These are phyloP conservation scores for Bagarius yarrelli DNA, from an alignment of 2,113 vertebrate genomes.

Conservation along the genomic window DNA sequence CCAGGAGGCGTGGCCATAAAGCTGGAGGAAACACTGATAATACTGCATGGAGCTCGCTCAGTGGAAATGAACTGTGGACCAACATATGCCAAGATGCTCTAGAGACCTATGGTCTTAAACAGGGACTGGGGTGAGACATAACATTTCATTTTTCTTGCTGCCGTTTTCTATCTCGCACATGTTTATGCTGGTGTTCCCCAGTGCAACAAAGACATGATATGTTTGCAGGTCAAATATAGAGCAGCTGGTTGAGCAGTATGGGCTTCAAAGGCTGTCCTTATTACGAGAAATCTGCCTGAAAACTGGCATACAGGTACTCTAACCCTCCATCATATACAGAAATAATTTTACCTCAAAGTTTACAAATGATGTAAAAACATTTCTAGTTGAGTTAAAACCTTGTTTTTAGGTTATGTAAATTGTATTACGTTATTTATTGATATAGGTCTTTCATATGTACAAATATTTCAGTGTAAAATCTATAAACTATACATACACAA, in stretches of 20 bases:
- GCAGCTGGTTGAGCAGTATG: conserved; percentile 72
- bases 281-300: conserved; percentile 79
- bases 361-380: background rate
- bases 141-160: background rate
- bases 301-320: conserved; percentile 76
- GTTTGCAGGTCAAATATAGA: conserved; percentile 67
- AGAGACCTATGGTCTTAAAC: conserved; percentile 70
- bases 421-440: background rate
- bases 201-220: background rate
- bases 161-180: background rate
- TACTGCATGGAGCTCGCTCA: conserved; percentile 70
- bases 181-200: background rate
- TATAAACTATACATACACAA: too few relatives aligned
- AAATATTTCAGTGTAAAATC: background rate
- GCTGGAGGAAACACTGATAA: conserved; percentile 65
- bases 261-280: conserved; percentile 76
- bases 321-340: background rate
- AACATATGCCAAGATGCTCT: conserved; percentile 70
- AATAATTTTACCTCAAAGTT: background rate
- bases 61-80: conserved; percentile 73
- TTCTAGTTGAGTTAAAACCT: too few relatives aligned
- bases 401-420: background rate
- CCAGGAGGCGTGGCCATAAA: conserved; percentile 68
- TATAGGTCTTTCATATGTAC: background rate
- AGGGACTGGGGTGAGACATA: conserved; percentile 64